Conservation (phyloP, 1,140 invertebrate species). For the Drosophila parabipectinata region DNA sequence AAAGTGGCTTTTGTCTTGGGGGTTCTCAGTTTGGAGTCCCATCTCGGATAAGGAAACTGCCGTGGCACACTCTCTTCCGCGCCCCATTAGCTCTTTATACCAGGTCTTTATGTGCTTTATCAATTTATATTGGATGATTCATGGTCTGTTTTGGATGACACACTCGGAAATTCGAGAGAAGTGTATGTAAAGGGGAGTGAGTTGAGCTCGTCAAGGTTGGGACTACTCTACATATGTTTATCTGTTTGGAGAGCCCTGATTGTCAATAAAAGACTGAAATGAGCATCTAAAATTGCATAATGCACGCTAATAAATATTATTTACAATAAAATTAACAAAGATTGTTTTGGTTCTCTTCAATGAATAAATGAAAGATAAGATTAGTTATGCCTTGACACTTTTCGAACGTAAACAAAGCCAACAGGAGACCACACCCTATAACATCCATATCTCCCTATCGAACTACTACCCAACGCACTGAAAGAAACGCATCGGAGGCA, state of each 20-base stretch:
- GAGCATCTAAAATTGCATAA: no score
- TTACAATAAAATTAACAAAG: conserved; percentile 7
- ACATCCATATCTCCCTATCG: conserved; percentile 11
- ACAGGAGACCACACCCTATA: conserved; percentile 13
- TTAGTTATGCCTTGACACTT: conserved; percentile 18
- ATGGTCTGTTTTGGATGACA: conserved; percentile 37
- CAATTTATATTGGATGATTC: conserved; percentile 58
- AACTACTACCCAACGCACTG: conserved; percentile 8
- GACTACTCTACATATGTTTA: background rate
- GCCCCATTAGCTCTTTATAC: conserved; percentile 32
- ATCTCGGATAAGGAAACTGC: conserved; percentile 12
- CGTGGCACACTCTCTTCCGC: conserved; percentile 20
- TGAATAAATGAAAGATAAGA: conserved; percentile 24
- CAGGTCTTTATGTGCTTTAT: conserved; percentile 49
- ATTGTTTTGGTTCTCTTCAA: background rate
- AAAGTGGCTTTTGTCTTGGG: background rate
- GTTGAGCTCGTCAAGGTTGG: conserved; percentile 24
- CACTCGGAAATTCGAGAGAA: conserved; percentile 47
- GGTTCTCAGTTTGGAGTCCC: background rate
- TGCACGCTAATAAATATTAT: no score
- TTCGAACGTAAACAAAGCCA: conserved; percentile 26
- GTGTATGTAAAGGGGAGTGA: conserved; percentile 17
- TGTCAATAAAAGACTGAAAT: background rate
- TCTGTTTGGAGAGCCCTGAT: background rate
- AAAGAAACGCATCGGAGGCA: background rate